A percentile compares a stretch with the other conserved stretches of the same genome.
These are phyloP conservation scores for Triplophysa bombifrons DNA, from an alignment of 2,797 vertebrate species.

Conservation along the genomic window DNA sequence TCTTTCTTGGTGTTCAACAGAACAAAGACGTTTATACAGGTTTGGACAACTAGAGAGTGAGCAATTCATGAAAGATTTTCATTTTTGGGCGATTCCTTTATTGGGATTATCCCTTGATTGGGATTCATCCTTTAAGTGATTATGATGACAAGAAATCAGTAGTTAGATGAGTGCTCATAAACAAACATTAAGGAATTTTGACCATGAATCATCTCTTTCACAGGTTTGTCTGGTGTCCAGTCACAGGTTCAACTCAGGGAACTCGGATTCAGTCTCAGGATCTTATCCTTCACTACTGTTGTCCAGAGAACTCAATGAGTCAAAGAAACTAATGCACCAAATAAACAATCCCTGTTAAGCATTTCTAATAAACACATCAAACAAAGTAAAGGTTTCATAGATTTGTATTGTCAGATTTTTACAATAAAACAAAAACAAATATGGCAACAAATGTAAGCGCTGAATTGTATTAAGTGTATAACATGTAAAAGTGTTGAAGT, in stretches of 20 bases:
- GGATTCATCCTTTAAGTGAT: too few relatives aligned
- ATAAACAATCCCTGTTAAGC: neutral
- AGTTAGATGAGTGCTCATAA: too few relatives aligned
- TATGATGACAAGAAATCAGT: too few relatives aligned
- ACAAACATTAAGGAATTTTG: too few relatives aligned
- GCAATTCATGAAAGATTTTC: too few relatives aligned
- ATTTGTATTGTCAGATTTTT: neutral
- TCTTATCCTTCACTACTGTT: slow-evolving; percentile 3
- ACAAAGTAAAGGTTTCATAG: neutral
- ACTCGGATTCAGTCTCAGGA: slow-evolving; percentile 7
- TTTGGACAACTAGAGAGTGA: too few relatives aligned
- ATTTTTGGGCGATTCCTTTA: too few relatives aligned
- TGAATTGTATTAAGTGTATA: neutral
- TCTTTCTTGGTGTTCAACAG: too few relatives aligned
- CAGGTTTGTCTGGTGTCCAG: slow-evolving; percentile 11
- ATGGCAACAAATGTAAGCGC: neutral
- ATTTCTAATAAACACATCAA: neutral
- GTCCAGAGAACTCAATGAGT: neutral
- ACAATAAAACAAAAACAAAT: neutral
- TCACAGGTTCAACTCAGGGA: slow-evolving; percentile 32
- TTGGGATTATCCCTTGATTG: too few relatives aligned
- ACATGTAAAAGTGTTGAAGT: neutral
- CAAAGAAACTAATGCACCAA: neutral
- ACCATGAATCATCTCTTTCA: slow-evolving; percentile 26
- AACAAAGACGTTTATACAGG: too few relatives aligned